phyloP scores from a whole-genome alignment of 1,140 invertebrate genomes.

The Holcopasites calliopsidis region DNA sequence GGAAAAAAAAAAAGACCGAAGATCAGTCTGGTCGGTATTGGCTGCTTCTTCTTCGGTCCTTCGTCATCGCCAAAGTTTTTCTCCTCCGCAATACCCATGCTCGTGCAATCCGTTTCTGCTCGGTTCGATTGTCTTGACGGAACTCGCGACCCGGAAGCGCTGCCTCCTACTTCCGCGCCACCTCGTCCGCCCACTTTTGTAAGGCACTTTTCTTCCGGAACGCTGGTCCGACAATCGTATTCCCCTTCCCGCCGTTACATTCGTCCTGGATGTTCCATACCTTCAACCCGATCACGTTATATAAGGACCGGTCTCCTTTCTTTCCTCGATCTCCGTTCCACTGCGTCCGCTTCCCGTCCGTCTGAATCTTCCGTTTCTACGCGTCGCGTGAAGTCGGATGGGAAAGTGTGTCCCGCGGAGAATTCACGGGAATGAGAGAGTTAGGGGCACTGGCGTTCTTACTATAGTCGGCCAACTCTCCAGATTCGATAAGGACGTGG shows the following conservation, averaged over 20 bases:
- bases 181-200: conserved; percentile 59
- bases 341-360: not conserved
- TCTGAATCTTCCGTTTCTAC: conserved; percentile 28
- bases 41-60: conserved; percentile 14
- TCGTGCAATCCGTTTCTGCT: not conserved
- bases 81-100: not conserved
- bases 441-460: conserved; percentile 15
- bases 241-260: conserved; percentile 72
- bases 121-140: conserved; percentile 21
- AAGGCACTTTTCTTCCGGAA: conserved; percentile 76
- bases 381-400: conserved; percentile 65
- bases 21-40: not conserved
- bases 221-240: conserved; percentile 77
- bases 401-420: conserved; percentile 72
- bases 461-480: conserved; percentile 35
- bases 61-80: conserved; percentile 12
- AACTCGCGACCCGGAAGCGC: conserved; percentile 40
- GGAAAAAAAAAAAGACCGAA: too few species aligned
- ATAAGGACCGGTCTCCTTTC: conserved; percentile 56
- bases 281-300: conserved; percentile 75
- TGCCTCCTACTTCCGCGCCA: not conserved
- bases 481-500: conserved; percentile 35
- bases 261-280: conserved; percentile 62
- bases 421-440: conserved; percentile 60
- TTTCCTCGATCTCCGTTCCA: not conserved